Evolutionary conservation across 2,797 vertebrate genomes (phyloP), one percentile per base, ranked within the genome.

Genomic region (Gymnothorax reevesii): DNA sequence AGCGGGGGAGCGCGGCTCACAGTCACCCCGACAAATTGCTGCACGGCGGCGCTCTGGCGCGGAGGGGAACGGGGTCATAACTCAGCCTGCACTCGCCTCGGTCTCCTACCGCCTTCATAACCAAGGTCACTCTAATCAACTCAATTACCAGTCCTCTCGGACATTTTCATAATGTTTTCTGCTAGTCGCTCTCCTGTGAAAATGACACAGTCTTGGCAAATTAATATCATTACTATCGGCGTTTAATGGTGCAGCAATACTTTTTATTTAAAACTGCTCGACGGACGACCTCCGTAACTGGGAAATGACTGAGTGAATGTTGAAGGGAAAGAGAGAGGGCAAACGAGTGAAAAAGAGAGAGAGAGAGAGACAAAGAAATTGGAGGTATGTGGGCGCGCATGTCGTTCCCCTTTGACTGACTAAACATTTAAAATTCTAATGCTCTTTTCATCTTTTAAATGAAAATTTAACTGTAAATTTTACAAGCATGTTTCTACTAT

Each of bases 61-160:
- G 93, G 88, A 91, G 90, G 87, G 91, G 87, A 93, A 90, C 95
- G 93, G 94, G 95, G 95, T 96, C 95, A 97, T 97, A 97, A 98
- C 96, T 97, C 97, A 97, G 93, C 89, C 93, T 95, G 94, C 96
- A 96, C 95, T 96, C 94, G 95, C 57, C 95, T 96, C 95, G 92
- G 94, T 96, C 95, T 94, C 92, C 95, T 96, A 95, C 96, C 96
- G 95, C 96, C 95, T 95, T 96, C 95, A 95, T 97, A 96, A 97
- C 97, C 98, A 98, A 99, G 98, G 98, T 98, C 98, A 98, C 96
- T 95, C 96, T 99, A 97, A 99, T 99, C 98, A 98, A 96, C 95
- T 97, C 97, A 97, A 98, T 99, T 99, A 99, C 95, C 96, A 96
- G 94, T 96, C 96, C 97, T 96, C 96, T 97, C 91, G 94, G 96